Conservation (phyloP, 2,113 vertebrate species). For the Phoenicopterus ruber region DNA sequence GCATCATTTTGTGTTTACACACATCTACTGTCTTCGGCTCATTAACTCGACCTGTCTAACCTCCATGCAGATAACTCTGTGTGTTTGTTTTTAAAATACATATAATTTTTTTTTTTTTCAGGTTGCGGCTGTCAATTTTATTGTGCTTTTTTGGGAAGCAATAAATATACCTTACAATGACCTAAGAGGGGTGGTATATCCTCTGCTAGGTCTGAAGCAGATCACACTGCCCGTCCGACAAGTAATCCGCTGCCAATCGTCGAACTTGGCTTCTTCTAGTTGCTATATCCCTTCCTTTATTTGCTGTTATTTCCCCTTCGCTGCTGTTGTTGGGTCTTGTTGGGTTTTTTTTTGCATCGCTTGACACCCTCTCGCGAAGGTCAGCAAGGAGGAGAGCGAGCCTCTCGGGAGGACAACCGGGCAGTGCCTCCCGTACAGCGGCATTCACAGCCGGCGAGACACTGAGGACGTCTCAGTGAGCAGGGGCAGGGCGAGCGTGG, state of each 20-base stretch:
- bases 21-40: background rate
- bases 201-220: background rate
- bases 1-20: background rate
- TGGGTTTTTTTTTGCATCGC: background rate
- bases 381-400: background rate
- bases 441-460: too few species aligned
- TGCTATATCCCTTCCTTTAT: background rate
- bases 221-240: background rate
- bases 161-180: background rate
- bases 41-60: background rate
- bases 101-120: background rate
- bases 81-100: background rate
- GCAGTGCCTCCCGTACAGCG: background rate
- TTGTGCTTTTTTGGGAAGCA: background rate
- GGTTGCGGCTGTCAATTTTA: background rate
- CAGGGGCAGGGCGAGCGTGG: background rate
- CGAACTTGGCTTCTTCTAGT: background rate
- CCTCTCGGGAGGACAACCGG: background rate
- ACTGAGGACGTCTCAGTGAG: fast-evolving
- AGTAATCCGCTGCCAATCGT: background rate
- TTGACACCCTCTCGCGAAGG: background rate
- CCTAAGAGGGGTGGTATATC: background rate
- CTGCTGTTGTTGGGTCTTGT: background rate
- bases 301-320: background rate
- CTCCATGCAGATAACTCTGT: background rate